Conservation (phyloP, 2,797 vertebrate species). For the Apogon hyalosoma region DNA sequence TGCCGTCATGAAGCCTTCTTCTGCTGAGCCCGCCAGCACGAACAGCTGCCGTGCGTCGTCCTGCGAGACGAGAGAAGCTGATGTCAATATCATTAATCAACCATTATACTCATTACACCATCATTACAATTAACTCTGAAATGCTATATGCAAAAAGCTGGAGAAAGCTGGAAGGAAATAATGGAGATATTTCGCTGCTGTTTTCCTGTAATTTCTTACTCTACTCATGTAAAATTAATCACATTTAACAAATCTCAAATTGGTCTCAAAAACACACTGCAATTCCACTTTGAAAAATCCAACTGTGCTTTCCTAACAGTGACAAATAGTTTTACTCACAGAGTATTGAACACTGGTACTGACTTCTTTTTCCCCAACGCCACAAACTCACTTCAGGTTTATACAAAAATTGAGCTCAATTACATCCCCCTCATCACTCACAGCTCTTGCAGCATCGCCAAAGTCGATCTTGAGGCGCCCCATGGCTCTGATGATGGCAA, state of each 20-base stretch:
- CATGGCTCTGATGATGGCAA: conserved; percentile 98
- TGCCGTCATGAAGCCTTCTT: conserved; percentile 97
- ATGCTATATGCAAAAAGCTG: background rate
- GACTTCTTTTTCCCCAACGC: background rate
- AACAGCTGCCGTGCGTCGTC: conserved; percentile 97
- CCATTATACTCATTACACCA: conserved; percentile 4
- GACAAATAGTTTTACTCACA: background rate
- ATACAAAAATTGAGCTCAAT: conserved; percentile 1
- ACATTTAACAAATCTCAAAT: no score
- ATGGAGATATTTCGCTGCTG: no score
- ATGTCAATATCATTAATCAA: conserved; percentile 29
- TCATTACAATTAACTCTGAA: background rate
- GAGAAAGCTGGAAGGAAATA: background rate
- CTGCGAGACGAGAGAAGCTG: conserved; percentile 68
- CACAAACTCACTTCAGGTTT: conserved; percentile 8
- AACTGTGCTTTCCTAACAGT: background rate
- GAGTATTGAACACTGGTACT: background rate
- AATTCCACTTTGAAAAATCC: no score
- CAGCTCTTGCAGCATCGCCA: conserved; percentile 90
- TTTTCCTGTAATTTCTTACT: background rate
- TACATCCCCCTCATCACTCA: conserved; percentile 77
- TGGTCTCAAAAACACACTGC: no score
- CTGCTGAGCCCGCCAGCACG: conserved; percentile 94
- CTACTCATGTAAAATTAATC: no score
- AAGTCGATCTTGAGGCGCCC: conserved; percentile 98